Evolutionary conservation across 2,888 invertebrate species (phyloP).

Genomic region (Acanthopleura granulata): DNA sequence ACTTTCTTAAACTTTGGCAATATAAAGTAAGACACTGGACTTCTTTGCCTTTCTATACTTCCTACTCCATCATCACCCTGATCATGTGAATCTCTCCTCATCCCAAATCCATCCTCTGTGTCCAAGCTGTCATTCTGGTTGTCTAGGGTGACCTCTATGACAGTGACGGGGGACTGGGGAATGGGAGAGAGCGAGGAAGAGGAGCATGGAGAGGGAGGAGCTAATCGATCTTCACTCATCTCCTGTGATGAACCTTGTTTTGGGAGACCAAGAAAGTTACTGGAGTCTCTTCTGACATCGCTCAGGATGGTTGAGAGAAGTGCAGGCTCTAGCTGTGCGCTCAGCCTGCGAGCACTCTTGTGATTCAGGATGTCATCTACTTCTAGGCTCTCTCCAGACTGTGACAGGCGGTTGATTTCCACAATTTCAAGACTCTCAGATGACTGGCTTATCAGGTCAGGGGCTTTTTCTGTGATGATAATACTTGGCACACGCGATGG

Average conservation of each 20-base stretch:
- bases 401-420: background rate
- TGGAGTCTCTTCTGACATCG: conserved; percentile 30
- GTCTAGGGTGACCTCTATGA: conserved; percentile 60
- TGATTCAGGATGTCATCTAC: conserved; percentile 48
- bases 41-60: background rate
- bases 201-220: conserved; percentile 42
- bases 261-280: background rate
- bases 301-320: conserved; percentile 44
- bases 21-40: background rate
- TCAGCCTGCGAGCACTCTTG: background rate
- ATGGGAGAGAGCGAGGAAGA: conserved; percentile 25
- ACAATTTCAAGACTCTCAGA: conserved; percentile 29
- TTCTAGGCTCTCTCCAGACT: conserved; percentile 46
- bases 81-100: background rate
- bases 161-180: conserved; percentile 53
- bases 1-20: background rate
- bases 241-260: conserved; percentile 10
- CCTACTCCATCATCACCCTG: background rate
- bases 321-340: conserved; percentile 37
- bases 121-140: conserved; percentile 60
- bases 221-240: conserved; percentile 7
- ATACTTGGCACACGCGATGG: conserved; percentile 32
- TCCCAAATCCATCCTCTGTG: conserved; percentile 37
- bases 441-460: conserved; percentile 26
- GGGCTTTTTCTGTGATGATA: conserved; percentile 31